Percentiles rank a stretch among this genome's conserved stretches.
Conservation (phyloP, 2,888 invertebrate species). For the Drosophila fungiperda region DNA sequence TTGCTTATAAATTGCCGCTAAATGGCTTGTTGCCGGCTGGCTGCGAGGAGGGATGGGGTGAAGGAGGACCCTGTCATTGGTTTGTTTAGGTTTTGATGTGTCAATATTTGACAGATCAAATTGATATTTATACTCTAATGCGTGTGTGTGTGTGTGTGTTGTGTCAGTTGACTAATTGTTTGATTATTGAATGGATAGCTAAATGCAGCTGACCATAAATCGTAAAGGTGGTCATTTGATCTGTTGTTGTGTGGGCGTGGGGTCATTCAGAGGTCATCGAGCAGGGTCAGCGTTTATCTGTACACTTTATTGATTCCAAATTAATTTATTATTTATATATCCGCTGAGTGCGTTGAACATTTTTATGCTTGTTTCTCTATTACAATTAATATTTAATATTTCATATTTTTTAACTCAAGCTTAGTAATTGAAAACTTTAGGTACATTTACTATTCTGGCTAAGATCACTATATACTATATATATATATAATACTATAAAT, state of each 20-base stretch:
- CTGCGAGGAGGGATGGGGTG: constrained; percentile 31
- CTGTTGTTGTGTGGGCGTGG: neutral
- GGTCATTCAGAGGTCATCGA: constrained; percentile 38
- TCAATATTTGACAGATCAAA: constrained; percentile 83
- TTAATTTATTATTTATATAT: neutral
- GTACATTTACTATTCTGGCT: neutral
- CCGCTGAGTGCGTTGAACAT: neutral
- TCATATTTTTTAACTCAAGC: neutral
- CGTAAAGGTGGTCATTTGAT: constrained; percentile 39
- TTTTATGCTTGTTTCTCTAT: neutral
- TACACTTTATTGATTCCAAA: neutral
- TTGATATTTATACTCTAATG: constrained; percentile 78
- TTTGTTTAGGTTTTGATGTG: constrained; percentile 83
- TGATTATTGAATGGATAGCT: constrained; percentile 56
- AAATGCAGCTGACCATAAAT: constrained; percentile 9
- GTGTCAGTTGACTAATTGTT: constrained; percentile 70
- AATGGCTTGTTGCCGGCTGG: constrained; percentile 55
- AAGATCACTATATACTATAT: neutral
- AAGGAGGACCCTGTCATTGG: constrained; percentile 78
- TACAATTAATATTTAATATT: neutral
- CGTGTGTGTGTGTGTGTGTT: constrained; percentile 42
- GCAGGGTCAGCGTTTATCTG: neutral
- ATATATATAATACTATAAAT: neutral
- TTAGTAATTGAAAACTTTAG: neutral
- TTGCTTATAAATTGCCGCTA: constrained; percentile 79